phyloP scores from a whole-genome alignment of 2,888 invertebrate genomes.

The Antheraea yamamai region DNA sequence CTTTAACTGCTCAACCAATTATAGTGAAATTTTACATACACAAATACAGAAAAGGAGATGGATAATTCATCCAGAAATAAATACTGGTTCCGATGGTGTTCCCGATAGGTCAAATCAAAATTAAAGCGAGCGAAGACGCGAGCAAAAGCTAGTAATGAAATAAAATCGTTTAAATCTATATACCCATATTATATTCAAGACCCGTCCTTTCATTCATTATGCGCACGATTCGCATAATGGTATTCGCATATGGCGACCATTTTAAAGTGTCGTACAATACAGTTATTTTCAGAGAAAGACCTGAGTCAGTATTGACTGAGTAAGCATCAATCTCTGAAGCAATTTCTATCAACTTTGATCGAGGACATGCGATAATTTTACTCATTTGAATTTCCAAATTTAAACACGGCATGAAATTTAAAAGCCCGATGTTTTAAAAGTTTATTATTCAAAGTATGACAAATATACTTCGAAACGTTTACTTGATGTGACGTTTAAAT shows the following conservation, averaged over 20 bases:
- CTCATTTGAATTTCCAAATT: neutral
- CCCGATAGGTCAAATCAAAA: too few relatives aligned
- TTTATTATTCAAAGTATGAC: neutral
- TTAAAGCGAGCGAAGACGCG: too few relatives aligned
- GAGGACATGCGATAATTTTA: neutral
- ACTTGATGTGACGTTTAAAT: neutral
- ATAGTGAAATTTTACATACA: too few relatives aligned
- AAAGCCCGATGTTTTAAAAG: neutral
- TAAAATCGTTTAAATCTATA: neutral
- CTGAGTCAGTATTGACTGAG: neutral
- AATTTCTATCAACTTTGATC: neutral
- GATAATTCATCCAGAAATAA: too few relatives aligned
- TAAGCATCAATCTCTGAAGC: neutral
- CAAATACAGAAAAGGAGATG: too few relatives aligned
- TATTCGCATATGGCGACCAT: constrained; percentile 1
- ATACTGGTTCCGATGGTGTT: too few relatives aligned
- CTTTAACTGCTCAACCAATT: too few relatives aligned
- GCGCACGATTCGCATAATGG: neutral
- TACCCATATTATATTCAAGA: neutral
- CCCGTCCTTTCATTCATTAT: constrained; percentile 4
- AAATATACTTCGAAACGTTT: too few relatives aligned
- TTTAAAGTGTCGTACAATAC: constrained; percentile 1
- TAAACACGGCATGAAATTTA: neutral
- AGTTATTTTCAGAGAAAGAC: constrained; percentile 8
- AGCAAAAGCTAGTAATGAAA: neutral